Base-by-base conservation (phyloP, 2,888 invertebrate genomes). In the Sceliomorpha sp. region DNA sequence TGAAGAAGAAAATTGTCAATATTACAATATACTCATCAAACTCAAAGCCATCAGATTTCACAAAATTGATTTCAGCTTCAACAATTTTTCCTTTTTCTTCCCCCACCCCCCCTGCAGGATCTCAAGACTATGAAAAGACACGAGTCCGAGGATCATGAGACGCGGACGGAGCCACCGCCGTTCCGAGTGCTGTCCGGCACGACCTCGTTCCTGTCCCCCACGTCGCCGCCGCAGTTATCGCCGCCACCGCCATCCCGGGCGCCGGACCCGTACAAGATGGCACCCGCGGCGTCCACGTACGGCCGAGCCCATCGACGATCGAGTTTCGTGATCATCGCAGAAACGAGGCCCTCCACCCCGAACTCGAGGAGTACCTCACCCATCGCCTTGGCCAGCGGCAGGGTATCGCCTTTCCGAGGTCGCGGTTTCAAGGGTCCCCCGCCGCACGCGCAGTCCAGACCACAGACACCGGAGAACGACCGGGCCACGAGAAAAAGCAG, bases 291-390 rank as follows among this genome's bases (percentile, higher is more conserved):
- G 32, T 59, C 72, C 13, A 73, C 80, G 45, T 89, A 89, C 36
- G 86, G 89, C 13, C 91, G 92, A 63, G 89, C 91, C 59, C 93
- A 93, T 79, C 90, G 91, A 56, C 92, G 92, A 82, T 90, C 92
- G 4, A 92, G 93, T 1, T 94, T 94, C 84, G 93, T 93, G 67
- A 93, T 94, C 73, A 89, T 94, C 59, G 90, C 92, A 8, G 92
- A 93, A 72, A 83, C 89, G 44, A 88, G 90, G 1, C 90, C 91
- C 2, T 86, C 88, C 34, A 88, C 89, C 9, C 81, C 85, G 24
- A 75, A 72, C 59, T 91, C 91, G 8, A 88, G 90, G 3, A 89
- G 90, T n/a, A 84, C 87, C 17, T 89, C 89, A 69, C 84, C 86
- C 8, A 80, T 88, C 67, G 89, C 89, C 70, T 89, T 90, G 0